Percentiles rank a stretch among this genome's conserved stretches.
Conservation (phyloP, 2,113 vertebrate species). For the Zingel zingel region DNA sequence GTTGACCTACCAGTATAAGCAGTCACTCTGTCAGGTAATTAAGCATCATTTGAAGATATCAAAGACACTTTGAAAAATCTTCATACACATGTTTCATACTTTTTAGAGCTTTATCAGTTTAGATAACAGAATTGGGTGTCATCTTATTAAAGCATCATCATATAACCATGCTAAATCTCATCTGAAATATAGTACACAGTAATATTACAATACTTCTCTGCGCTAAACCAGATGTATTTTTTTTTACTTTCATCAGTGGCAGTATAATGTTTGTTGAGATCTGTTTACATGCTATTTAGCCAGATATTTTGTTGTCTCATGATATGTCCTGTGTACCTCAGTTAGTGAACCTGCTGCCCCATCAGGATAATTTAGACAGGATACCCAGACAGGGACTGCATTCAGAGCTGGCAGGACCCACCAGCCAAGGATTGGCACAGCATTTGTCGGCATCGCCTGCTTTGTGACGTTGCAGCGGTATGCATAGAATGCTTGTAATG, state of each 20-base stretch:
- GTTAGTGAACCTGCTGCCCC: not conserved
- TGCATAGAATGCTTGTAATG: slow-evolving; percentile 66
- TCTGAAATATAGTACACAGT: not conserved
- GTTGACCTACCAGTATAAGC: too few species aligned
- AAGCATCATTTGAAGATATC: not conserved
- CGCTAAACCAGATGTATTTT: not conserved
- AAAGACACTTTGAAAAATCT: not conserved
- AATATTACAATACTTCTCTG: too few species aligned
- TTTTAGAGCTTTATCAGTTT: not conserved
- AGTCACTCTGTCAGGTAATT: not conserved
- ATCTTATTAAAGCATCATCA: not conserved
- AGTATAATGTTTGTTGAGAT: not conserved
- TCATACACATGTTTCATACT: not conserved
- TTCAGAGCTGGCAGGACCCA: slow-evolving; percentile 12
- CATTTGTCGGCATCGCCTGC: slow-evolving; percentile 43
- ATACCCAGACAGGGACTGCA: slow-evolving; percentile 10
- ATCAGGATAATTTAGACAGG: slow-evolving; percentile 20
- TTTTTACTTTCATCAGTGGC: not conserved
- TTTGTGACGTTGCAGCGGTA: slow-evolving; percentile 70
- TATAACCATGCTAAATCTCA: not conserved
- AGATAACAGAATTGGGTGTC: not conserved
- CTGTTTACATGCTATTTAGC: not conserved
- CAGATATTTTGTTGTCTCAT: not conserved
- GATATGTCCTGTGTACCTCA: too few species aligned
- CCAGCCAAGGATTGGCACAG: slow-evolving; percentile 32